Conservation (phyloP, 2,888 invertebrate genomes). For the Quadriops clusia region DNA sequence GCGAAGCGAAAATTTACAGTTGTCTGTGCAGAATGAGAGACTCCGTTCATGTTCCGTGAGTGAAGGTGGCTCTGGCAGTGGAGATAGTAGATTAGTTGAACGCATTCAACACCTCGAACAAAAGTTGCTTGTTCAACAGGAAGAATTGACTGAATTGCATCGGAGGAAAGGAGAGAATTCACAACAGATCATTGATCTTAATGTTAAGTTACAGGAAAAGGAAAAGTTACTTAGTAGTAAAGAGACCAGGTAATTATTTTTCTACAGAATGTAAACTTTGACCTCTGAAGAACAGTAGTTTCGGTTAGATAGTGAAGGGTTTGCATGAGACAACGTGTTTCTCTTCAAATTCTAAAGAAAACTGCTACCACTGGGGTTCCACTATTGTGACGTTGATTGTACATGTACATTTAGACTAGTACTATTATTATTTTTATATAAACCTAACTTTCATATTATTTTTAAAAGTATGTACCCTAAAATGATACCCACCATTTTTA, state of each 20-base stretch:
- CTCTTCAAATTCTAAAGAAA: no score
- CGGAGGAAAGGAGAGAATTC: slow-evolving; percentile 84
- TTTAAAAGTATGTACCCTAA: no score
- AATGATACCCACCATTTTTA: no score
- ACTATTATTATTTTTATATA: no score
- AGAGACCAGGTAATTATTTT: slow-evolving; percentile 65
- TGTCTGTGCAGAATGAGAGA: slow-evolving; percentile 77
- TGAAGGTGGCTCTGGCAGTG: slow-evolving; percentile 26
- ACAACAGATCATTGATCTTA: slow-evolving; percentile 85
- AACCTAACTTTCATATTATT: no score
- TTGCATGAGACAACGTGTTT: no score
- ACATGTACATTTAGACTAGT: no score
- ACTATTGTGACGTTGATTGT: no score
- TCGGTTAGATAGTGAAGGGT: no score
- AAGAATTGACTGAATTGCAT: slow-evolving; percentile 85
- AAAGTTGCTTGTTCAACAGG: slow-evolving; percentile 75
- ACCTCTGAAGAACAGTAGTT: no score
- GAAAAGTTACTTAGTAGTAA: slow-evolving; percentile 63
- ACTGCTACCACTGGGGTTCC: no score
- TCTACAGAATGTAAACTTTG: no score
- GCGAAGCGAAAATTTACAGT: slow-evolving; percentile 71
- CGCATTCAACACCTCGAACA: slow-evolving; percentile 69
- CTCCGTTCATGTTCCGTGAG: slow-evolving; percentile 38
- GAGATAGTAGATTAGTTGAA: slow-evolving; percentile 33
- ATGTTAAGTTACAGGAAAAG: slow-evolving; percentile 72